Evolutionary conservation across 2,888 invertebrate species (phyloP), one percentile per base, ranked within the genome.

Genomic region (Cheilosia scutellata): DNA sequence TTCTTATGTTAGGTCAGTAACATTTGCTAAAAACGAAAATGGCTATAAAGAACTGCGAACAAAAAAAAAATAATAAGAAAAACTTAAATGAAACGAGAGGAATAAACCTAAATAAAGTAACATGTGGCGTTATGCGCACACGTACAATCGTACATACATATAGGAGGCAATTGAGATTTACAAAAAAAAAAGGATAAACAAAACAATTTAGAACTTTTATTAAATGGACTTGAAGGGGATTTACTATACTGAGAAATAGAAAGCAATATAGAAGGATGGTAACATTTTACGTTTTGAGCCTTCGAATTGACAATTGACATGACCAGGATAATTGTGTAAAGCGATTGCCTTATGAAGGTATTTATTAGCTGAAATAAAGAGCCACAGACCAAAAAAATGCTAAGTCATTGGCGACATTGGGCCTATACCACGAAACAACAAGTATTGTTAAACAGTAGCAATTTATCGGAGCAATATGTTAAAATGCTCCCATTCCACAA

Each of bases 1-100:
- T 82, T 77, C 51, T 79, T 65, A 68, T 57, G 74, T 58, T 63
- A 79, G 83, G 79, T 84, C 68, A 84, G 83, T 70, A 75, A 79
- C 74, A 84, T 53, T 70, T 47, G 66, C 40, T 40, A 49, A 37
- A 57, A 63, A 74, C 40, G 42, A 70, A 70, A 62, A 71, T 63
- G 62, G 33, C 51, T 68, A 68, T 70, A 62, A 70, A 49, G 55
- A 70, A 77, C 53, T 70, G 27, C 44, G 25, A 16, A 40, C 29
- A 65, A 11, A 33, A 74, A 5, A 29, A 58, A 66, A 66, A 40
- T 51, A 51, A 20, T 11, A 29, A 27, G 5, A 33, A 47, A 31
- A 29, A 37, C 2, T 11, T 5, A 42, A 77, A 42, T 25, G 49
- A 51, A 55, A 16, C 6, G 42, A 42, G 42, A 42, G 20, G 57